Evolutionary conservation across 2,888 invertebrate species (phyloP).

Genomic region (Drosophila hamatofila): DNA sequence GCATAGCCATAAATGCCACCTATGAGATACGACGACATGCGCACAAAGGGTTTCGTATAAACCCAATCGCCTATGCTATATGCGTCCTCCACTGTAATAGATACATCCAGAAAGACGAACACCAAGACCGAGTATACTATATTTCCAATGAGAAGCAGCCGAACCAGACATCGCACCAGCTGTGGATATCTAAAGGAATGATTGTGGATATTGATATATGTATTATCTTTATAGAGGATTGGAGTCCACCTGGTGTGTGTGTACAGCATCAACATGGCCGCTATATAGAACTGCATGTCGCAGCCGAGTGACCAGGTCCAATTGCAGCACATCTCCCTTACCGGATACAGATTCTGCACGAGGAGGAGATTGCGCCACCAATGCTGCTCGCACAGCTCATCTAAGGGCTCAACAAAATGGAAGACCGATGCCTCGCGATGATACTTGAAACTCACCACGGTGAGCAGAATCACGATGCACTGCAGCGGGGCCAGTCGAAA

Average conservation of each 20-base stretch:
- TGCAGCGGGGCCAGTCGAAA: constrained; percentile 51
- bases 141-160: constrained; percentile 14
- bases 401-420: constrained; percentile 43
- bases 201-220: background rate
- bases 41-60: constrained; percentile 37
- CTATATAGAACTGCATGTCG: constrained; percentile 56
- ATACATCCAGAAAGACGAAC: background rate
- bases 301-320: constrained; percentile 64
- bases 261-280: constrained; percentile 46
- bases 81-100: constrained; percentile 10
- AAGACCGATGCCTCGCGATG: constrained; percentile 45
- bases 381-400: constrained; percentile 32
- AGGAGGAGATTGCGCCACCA: constrained; percentile 47
- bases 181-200: constrained; percentile 30
- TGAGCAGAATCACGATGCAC: constrained; percentile 27
- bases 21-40: constrained; percentile 38
- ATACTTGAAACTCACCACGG: constrained; percentile 26
- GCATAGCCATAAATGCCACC: constrained; percentile 49
- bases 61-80: background rate
- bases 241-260: constrained; percentile 25
- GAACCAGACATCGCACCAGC: constrained; percentile 12
- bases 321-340: constrained; percentile 35
- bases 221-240: background rate
- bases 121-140: constrained; percentile 6
- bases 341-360: constrained; percentile 45